Conservation (phyloP, 2,113 vertebrate genomes). For the Trichomycterus rosablanca region DNA sequence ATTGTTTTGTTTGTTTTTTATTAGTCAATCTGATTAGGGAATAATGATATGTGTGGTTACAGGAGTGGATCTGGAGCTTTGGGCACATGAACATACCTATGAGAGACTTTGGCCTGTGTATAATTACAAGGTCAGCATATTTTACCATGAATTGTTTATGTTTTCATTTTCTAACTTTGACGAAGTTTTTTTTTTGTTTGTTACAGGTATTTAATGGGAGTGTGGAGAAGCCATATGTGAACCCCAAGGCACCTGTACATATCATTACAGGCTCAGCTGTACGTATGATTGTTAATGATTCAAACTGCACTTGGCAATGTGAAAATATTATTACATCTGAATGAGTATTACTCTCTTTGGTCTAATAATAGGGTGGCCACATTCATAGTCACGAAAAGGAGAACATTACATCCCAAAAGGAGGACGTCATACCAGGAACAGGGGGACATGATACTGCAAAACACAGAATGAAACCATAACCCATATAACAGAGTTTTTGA, state of each 20-base stretch:
- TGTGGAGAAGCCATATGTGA: constrained; percentile 69
- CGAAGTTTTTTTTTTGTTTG: constrained; percentile 1
- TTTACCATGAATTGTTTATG: background rate
- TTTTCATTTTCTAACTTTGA: no score
- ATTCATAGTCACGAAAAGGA: no score
- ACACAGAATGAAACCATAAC: no score
- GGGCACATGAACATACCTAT: constrained; percentile 85
- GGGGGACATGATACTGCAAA: no score
- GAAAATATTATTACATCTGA: no score
- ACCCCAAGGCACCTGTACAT: constrained; percentile 78
- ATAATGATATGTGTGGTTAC: constrained; percentile 22
- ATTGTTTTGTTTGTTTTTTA: background rate
- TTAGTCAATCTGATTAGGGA: background rate
- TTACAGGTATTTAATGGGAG: constrained; percentile 80
- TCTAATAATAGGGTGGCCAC: no score
- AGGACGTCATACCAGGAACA: no score
- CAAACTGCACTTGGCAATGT: no score
- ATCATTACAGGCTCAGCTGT: constrained; percentile 86
- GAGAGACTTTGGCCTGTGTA: constrained; percentile 85
- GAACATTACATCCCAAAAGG: no score
- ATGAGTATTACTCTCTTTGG: no score
- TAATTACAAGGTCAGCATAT: constrained; percentile 69
- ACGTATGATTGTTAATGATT: constrained; percentile 56
- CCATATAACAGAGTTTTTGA: no score
- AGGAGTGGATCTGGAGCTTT: constrained; percentile 82